Conservation (phyloP, 2,888 invertebrate species). For the Pollenia griseotomentosa region DNA sequence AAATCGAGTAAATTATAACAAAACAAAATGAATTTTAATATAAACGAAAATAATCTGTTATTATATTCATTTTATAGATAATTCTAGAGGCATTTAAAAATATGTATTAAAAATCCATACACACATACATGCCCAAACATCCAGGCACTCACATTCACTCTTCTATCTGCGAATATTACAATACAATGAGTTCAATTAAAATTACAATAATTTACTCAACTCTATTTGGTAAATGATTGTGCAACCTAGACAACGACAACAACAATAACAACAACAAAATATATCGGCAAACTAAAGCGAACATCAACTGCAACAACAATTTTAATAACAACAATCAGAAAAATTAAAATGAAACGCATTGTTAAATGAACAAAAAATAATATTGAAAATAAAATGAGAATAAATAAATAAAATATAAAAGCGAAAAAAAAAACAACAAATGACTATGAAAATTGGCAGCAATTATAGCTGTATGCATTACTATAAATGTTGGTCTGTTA, state of each 20-base stretch:
- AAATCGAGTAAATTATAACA: constrained; percentile 60
- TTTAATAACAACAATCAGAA: constrained; percentile 73
- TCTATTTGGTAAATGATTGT: constrained; percentile 66
- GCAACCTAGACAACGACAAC: constrained; percentile 58
- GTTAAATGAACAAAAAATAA: constrained; percentile 65
- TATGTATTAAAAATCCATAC: constrained; percentile 32
- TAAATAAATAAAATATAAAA: constrained; percentile 41
- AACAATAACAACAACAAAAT: constrained; percentile 35
- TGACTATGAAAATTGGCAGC: constrained; percentile 67
- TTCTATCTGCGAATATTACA: constrained; percentile 36
- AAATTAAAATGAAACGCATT: constrained; percentile 72
- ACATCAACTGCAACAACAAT: constrained; percentile 57
- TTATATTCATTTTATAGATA: constrained; percentile 66
- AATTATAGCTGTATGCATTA: constrained; percentile 62
- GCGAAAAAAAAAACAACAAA: constrained; percentile 27
- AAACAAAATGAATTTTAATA: constrained; percentile 64
- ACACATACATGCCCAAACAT: background rate
- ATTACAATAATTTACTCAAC: constrained; percentile 74
- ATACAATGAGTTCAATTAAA: constrained; percentile 68
- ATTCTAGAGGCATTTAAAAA: constrained; percentile 64
- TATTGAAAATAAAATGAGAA: constrained; percentile 52
- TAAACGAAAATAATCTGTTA: constrained; percentile 69
- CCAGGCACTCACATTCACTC: constrained; percentile 46
- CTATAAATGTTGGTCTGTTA: constrained; percentile 10
- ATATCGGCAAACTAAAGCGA: constrained; percentile 30